Evolutionary conservation across 2,113 vertebrate species (phyloP).

Genomic region (human (Homo sapiens)): GRCh38 chr14:20302501-20303000

Average conservation of each 20-base stretch:
- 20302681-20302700: not conserved
- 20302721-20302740: not conserved
- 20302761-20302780: not conserved
- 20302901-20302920: too few relatives aligned
- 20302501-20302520: not conserved
- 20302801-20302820: not conserved
- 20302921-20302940: too few relatives aligned
- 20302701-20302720: not conserved
- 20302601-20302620: not conserved
- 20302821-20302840: not conserved
- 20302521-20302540: not conserved
- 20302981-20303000: too few relatives aligned
- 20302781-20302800: not conserved
- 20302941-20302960: too few relatives aligned
- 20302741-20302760: not conserved
- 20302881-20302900: not conserved
- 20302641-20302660: not conserved
- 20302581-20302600: not conserved
- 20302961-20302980: accelerated
- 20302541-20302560: not conserved
- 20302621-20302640: conserved; percentile 15
- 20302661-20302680: not conserved
- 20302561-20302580: not conserved
- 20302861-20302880: not conserved
- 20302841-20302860: not conserved